These are phyloP conservation scores for Antennarius striatus DNA, from an alignment of 2,113 vertebrate species.

Conservation along the genomic window DNA sequence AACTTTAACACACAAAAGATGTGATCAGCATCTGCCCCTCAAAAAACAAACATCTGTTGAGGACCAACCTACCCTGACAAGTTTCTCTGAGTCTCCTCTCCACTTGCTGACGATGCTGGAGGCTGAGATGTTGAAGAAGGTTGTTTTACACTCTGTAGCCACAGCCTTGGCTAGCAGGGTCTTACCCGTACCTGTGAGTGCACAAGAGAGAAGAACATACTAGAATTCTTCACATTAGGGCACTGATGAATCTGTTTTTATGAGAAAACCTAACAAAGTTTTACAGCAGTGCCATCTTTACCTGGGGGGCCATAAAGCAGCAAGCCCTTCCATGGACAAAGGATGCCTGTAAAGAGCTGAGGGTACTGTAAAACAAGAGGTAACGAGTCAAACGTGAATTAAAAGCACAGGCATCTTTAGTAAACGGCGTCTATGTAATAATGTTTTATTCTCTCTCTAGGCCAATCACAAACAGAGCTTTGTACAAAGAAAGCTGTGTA, in stretches of 20 bases:
- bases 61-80: conserved; percentile 85
- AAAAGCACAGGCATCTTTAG: neutral
- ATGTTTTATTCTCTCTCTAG: neutral
- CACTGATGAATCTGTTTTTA: neutral
- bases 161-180: conserved; percentile 96
- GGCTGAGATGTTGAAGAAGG: conserved; percentile 98
- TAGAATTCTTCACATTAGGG: neutral
- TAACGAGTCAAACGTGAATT: neutral
- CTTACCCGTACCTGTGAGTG: conserved; percentile 89
- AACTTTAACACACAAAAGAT: neutral
- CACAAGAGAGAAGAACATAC: neutral
- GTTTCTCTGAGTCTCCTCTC: conserved; percentile 97
- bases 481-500: conserved; percentile 10
- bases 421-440: neutral
- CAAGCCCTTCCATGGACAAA: conserved; percentile 96
- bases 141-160: conserved; percentile 94
- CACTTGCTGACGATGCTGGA: conserved; percentile 99
- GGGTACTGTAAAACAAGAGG: conserved; percentile 83
- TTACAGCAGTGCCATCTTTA: conserved; percentile 48
- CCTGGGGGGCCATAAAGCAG: conserved; percentile 95
- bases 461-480: conserved; percentile 16
- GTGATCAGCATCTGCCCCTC: too few relatives aligned
- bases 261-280: neutral
- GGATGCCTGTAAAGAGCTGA: conserved; percentile 92
- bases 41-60: neutral